These are phyloP conservation scores for Cryptus armator DNA, from an alignment of 2,888 invertebrate species.

Conservation along the genomic window DNA sequence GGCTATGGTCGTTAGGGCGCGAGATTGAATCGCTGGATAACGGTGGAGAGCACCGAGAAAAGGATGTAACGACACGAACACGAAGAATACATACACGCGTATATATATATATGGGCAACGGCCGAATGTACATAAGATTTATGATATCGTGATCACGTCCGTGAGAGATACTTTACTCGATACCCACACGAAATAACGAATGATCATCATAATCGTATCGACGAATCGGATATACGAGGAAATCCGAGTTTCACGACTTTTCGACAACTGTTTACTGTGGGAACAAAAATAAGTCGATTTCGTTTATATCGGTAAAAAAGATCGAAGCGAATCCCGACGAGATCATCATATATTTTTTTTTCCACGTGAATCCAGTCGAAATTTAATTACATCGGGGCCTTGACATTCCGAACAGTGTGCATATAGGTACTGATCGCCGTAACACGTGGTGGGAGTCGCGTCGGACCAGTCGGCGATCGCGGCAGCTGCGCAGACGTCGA, in stretches of 20 bases:
- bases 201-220: slow-evolving; percentile 28
- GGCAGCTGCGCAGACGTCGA: too few species aligned
- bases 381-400: too few species aligned
- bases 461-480: too few species aligned
- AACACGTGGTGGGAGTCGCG: too few species aligned
- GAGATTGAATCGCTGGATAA: slow-evolving; percentile 62
- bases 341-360: not conserved
- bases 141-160: slow-evolving; percentile 10
- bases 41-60: slow-evolving; percentile 18
- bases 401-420: too few species aligned
- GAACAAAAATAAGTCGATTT: slow-evolving; percentile 38
- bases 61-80: slow-evolving; percentile 34
- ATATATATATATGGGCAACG: not conserved
- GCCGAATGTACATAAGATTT: not conserved
- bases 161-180: slow-evolving; percentile 17
- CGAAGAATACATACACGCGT: not conserved
- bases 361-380: too few species aligned
- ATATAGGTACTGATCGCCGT: too few species aligned
- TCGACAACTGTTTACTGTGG: slow-evolving; percentile 1
- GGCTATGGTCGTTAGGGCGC: slow-evolving; percentile 40
- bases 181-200: slow-evolving; percentile 32
- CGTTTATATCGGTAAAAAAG: not conserved
- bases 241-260: not conserved
- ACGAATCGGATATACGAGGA: slow-evolving; percentile 27
- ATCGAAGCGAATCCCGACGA: not conserved